These are phyloP conservation scores for Ciona savignyi DNA, from an alignment of 23 tunicate species.

Conservation along the genomic window DNA sequence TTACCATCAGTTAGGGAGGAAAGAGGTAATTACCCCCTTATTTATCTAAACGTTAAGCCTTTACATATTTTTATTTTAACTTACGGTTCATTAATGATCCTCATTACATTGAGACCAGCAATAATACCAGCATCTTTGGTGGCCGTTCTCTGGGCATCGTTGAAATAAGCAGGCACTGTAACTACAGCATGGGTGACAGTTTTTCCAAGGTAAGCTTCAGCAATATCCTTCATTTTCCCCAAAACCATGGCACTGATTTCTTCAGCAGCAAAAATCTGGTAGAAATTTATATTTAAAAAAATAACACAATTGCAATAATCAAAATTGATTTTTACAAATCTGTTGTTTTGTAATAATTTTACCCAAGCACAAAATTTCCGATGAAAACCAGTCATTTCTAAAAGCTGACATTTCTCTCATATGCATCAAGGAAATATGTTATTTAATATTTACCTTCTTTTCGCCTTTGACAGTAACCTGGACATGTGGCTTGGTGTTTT, in stretches of 20 bases:
- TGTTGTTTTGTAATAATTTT: too few species aligned
- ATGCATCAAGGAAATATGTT: background rate
- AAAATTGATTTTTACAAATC: too few species aligned
- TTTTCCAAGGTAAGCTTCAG: constrained; percentile 96
- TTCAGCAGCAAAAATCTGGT: constrained; percentile 85
- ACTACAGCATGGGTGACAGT: constrained; percentile 95
- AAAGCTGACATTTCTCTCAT: too few species aligned
- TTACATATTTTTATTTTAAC: constrained; percentile 15
- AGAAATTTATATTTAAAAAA: too few species aligned
- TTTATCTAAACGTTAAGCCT: background rate
- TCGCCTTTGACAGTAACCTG: constrained; percentile 57
- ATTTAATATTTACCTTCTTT: constrained; percentile 59
- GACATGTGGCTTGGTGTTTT: constrained; percentile 74
- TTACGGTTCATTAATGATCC: constrained; percentile 98
- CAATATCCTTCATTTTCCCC: constrained; percentile 92
- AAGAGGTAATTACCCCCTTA: too few species aligned
- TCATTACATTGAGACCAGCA: constrained; percentile 89
- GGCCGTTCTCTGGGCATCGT: constrained; percentile 97
- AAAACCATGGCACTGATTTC: constrained; percentile 98
- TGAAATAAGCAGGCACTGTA: constrained; percentile 98
- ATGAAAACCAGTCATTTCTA: too few species aligned
- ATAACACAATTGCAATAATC: too few species aligned
- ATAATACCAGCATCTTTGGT: constrained; percentile 98
- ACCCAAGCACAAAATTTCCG: too few species aligned
- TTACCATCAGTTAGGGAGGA: too few species aligned